A percentile compares a stretch with the other conserved stretches of the same genome.
phyloP scores from a whole-genome alignment of 2,797 vertebrate genomes.

The Antrozous pallidus region DNA sequence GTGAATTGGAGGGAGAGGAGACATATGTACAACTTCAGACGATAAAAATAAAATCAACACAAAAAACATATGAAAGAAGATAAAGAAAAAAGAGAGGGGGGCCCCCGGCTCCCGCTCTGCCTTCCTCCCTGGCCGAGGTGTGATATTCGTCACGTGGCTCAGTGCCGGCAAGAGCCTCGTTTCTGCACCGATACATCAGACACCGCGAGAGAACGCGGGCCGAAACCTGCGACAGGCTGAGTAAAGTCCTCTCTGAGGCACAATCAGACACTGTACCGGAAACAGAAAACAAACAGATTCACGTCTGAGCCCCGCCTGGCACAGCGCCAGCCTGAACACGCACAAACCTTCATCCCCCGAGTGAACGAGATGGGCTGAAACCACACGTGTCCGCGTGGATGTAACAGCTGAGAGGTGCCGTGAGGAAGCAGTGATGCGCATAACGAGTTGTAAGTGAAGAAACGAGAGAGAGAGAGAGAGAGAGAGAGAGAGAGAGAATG shows the following conservation, averaged over 20 bases:
- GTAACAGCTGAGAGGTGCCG: not conserved
- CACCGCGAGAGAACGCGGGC: too few species aligned
- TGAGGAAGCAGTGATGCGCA: slow-evolving; percentile 8
- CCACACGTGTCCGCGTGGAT: not conserved
- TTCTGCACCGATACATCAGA: not conserved
- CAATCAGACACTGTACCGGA: not conserved
- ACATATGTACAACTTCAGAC: too few species aligned
- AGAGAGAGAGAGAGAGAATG: not conserved
- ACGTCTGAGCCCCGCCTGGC: not conserved
- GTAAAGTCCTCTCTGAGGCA: too few species aligned
- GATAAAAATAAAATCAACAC: too few species aligned
- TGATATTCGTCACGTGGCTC: not conserved
- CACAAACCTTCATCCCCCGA: not conserved
- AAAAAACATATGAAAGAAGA: too few species aligned
- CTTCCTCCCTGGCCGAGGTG: not conserved
- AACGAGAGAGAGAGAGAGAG: not conserved
- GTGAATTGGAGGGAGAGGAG: too few species aligned
- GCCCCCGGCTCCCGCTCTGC: not conserved
- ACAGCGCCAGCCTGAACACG: not conserved
- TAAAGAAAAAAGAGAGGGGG: too few species aligned
- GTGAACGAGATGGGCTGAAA: not conserved
- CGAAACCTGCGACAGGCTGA: too few species aligned
- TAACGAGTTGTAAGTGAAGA: slow-evolving; percentile 3
- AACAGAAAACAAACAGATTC: too few species aligned
- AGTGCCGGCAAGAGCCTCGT: not conserved